Evolutionary conservation across 2,797 vertebrate genomes (phyloP), one percentile per base, ranked within the genome.

Genomic region (Coranthus polyacanthus): DNA sequence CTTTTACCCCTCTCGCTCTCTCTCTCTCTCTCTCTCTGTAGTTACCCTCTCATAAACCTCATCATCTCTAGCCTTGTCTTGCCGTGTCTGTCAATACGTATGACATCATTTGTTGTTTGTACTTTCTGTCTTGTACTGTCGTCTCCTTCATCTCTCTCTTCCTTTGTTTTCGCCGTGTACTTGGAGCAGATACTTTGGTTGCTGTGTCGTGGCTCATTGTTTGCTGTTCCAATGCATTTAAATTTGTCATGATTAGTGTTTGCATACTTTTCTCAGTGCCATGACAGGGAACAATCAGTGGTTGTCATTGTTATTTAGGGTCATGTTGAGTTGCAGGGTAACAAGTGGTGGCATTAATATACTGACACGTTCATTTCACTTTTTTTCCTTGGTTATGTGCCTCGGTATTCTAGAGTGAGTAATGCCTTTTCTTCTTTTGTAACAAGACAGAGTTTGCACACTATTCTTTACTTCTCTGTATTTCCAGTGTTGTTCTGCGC

Each of bases 81-180:
- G 63, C 42, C 49, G 44, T 55, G 68, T 79, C 61, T 21, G 67
- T 65, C 56, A 67, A 78, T 74, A 79, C 29, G 43, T 66, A 76
- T 88, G 86, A 91, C 86, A 85, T 87, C 87, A 86, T 66, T 44
- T 82, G 83, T 81, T 84, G 71, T 83, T 83, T 68, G 52, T 66
- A 66, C 80, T 66, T 15, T 76, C 61, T 64, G 61, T 83, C 74
- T 73, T 65, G 73, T 81, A 65, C 66, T 60, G 56, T 60, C 78
- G 82, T 51, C 26, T 29, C 9, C 9, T 8, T 29, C 9, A 5
- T 55, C 52, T 53, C 66, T 8, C 42, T 39, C 12, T 49, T n/a
- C n/a, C n/a, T 74, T 82, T 86, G 75, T 84, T 75, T 63, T 63
- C 47, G 3, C 53, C 17, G 10, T 26, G 49, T 42, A 43, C 49